A percentile compares a stretch with the other conserved stretches of the same genome.
Conservation (phyloP, 2,113 vertebrate genomes). For the Syngnathus typhle region DNA sequence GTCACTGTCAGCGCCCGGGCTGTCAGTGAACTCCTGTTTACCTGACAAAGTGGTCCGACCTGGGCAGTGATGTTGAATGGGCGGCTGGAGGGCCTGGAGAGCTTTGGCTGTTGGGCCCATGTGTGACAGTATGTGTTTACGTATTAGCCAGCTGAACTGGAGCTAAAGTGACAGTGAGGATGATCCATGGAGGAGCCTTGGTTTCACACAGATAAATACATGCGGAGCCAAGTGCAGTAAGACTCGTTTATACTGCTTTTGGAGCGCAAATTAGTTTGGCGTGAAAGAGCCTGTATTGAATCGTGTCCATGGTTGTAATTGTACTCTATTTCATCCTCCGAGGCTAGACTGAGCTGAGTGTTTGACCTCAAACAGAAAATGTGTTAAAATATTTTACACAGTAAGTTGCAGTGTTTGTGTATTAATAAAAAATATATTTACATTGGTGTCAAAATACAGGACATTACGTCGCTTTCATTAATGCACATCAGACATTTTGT, state of each 20-base stretch:
- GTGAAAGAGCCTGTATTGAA: constrained; percentile 20
- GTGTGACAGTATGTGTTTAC: constrained; percentile 62
- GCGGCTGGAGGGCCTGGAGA: constrained; percentile 55
- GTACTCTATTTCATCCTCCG: background rate
- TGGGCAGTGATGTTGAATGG: constrained; percentile 36
- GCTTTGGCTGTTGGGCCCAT: constrained; percentile 52
- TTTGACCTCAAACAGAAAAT: constrained; percentile 3
- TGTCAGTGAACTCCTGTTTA: constrained; percentile 30
- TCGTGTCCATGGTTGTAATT: background rate
- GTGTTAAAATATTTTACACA: constrained; percentile 3
- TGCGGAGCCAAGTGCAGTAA: constrained; percentile 55
- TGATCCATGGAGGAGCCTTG: constrained; percentile 61
- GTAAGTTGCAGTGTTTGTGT: background rate
- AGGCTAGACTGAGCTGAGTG: background rate
- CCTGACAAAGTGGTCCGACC: constrained; percentile 31
- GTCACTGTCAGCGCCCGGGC: constrained; percentile 42
- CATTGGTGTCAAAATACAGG: background rate
- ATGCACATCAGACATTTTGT: background rate
- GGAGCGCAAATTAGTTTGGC: constrained; percentile 39
- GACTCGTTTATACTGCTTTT: constrained; percentile 48
- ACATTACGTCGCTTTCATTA: background rate
- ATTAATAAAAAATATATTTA: background rate
- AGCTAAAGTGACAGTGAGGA: constrained; percentile 70
- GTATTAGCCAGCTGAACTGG: constrained; percentile 56
- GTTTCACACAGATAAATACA: constrained; percentile 62